A percentile compares a stretch with the other conserved stretches of the same genome.
Evolutionary conservation across 2,888 invertebrate species (phyloP).

Genomic region (Globia sparganii): DNA sequence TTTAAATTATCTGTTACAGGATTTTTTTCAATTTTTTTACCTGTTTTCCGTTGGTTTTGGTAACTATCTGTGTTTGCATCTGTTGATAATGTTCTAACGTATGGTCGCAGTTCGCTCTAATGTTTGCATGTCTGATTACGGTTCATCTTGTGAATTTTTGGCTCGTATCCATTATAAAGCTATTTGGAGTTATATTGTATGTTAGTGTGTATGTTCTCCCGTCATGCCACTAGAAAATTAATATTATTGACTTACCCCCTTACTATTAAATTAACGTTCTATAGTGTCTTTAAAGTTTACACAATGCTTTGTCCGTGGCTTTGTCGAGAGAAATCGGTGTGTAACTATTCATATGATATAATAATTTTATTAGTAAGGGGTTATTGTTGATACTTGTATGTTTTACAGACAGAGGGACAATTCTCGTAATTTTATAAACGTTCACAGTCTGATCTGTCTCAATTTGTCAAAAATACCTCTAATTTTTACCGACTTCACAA

Average conservation of each 20-base stretch:
- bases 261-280: no score
- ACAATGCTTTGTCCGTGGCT: no score
- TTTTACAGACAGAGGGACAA: background rate
- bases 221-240: conserved; percentile 10
- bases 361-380: no score
- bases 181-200: conserved; percentile 18
- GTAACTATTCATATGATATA: no score
- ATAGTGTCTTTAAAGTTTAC: no score
- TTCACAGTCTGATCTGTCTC: background rate
- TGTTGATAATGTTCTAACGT: background rate
- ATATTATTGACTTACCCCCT: background rate
- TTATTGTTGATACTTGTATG: background rate
- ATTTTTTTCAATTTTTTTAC: no score
- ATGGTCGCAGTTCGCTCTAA: background rate
- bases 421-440: background rate
- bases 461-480: no score
- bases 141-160: conserved; percentile 31
- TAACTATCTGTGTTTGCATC: conserved; percentile 1
- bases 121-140: conserved; percentile 23
- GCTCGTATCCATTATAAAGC: conserved; percentile 24
- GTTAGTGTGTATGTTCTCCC: conserved; percentile 2
- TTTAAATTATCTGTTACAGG: no score
- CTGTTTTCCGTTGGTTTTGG: background rate
- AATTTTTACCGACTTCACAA: no score
- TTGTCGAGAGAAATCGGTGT: no score